Base-by-base conservation (phyloP, 2,888 invertebrate genomes). In the Thecocarcelia acutangulata region DNA sequence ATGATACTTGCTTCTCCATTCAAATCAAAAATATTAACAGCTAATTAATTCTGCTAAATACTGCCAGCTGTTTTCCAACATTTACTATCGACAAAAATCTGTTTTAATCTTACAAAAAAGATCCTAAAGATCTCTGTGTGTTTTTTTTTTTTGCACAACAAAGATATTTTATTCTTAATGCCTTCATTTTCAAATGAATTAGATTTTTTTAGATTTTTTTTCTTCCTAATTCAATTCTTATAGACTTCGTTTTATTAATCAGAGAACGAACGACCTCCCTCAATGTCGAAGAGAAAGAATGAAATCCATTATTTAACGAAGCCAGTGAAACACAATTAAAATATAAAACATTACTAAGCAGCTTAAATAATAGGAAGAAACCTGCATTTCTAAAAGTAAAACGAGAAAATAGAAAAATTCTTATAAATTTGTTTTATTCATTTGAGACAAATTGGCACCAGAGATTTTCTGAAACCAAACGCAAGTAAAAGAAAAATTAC, bases 381-480 rank as follows among this genome's bases (percentile, higher is more conserved):
- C 15, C 11, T 17, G 40, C 37, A 63, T 19, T 28, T 11, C 15
- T 5, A 52, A 54, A 48, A 64, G 33, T 46, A 40, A 40, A 54
- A 40, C 2, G 17, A n/a, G 33, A 52, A 58, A 56, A 8, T 8
- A 33, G 33, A 33, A 19, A 58, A 73, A 74, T 58, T 58, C 56
- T 50, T 50, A 12, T 50, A 66, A 73, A 40, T 28, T 52, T 54
- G 15, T 50, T 42, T 24, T 33, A n/a, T 66, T 17, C 21, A 42
- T 28, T 70, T 58, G 70, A 82, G 82, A 82, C 82, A 78, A 78
- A 75, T 78, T 82, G 82, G 82, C 82, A 78, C 78, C 82, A 21
- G 50, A 11, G 46, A 58, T 70, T 66, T 52, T 64, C 24, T 72
- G 19, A 63, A 56, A 46, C 48, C 46, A 42, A 33, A 9, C 21